These are phyloP conservation scores for Crotalus helleri DNA, from an alignment of 2,113 vertebrate species.

Conservation along the genomic window DNA sequence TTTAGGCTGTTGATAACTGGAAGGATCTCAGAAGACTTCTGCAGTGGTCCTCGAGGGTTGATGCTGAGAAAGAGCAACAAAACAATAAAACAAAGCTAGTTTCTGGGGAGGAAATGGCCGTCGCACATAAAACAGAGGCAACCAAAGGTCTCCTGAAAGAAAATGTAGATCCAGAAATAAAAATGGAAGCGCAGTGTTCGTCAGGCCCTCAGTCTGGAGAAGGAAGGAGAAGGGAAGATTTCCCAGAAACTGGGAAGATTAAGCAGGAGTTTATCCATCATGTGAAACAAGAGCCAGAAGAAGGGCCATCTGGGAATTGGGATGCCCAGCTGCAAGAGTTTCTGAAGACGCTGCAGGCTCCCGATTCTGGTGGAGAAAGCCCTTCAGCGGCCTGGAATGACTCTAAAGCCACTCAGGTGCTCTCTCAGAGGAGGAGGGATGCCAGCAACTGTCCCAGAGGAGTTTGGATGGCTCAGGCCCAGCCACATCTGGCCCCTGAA, in stretches of 20 bases:
- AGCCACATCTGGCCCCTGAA: background rate
- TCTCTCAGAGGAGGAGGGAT: background rate
- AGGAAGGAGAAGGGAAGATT: background rate
- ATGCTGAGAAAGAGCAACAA: background rate
- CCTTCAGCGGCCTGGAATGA: background rate
- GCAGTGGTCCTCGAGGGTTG: background rate
- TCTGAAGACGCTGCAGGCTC: constrained; percentile 1
- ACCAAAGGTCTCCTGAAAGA: background rate
- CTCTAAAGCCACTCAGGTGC: background rate
- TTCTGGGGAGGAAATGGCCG: background rate
- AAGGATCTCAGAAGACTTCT: background rate
- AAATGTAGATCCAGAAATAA: background rate
- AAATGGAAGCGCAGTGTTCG: background rate
- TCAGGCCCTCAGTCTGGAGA: background rate
- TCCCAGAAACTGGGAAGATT: background rate
- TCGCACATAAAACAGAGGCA: background rate
- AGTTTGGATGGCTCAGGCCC: background rate
- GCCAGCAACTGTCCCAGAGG: background rate
- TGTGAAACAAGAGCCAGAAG: background rate
- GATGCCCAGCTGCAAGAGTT: constrained; percentile 10
- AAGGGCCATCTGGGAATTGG: background rate
- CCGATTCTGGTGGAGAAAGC: background rate
- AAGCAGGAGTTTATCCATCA: background rate
- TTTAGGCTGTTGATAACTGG: background rate
- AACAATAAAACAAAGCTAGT: background rate